Conservation (phyloP, 2,113 vertebrate species). For the Ochotona princeps region DNA sequence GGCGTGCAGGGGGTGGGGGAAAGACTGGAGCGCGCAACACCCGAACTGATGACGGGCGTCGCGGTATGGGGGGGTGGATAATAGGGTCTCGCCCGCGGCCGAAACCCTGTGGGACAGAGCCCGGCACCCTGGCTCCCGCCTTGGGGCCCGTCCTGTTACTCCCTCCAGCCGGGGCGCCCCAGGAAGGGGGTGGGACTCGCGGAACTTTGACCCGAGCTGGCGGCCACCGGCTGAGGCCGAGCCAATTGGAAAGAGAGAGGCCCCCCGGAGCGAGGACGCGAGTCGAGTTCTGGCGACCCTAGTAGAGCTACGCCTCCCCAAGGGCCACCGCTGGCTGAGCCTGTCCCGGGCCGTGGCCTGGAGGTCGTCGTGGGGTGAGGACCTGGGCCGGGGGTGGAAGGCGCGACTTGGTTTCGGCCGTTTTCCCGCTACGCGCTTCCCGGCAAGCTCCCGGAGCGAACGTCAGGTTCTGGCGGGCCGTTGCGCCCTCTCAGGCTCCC, state of each 20-base stretch:
- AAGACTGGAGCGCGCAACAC: constrained; percentile 67
- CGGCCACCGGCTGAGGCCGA: neutral
- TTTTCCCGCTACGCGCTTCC: constrained; percentile 42
- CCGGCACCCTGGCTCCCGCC: neutral
- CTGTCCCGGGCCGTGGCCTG: neutral
- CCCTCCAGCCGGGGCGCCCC: neutral
- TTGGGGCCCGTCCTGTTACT: no score
- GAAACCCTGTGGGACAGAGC: neutral
- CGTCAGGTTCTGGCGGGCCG: neutral
- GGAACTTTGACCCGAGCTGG: neutral
- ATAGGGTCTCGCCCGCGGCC: neutral
- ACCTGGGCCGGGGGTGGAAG: neutral
- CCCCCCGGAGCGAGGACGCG: no score
- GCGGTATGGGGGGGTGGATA: neutral
- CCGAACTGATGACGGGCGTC: neutral
- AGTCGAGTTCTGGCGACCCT: neutral
- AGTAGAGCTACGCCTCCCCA: neutral
- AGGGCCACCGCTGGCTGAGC: constrained; percentile 7
- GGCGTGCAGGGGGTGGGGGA: neutral
- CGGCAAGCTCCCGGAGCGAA: neutral
- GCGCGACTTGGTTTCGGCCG: constrained; percentile 60
- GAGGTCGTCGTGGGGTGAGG: neutral
- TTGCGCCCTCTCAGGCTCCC: neutral
- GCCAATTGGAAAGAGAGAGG: neutral
- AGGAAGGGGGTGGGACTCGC: neutral